Conservation (phyloP, 2,113 vertebrate species). For the Colius striatus region DNA sequence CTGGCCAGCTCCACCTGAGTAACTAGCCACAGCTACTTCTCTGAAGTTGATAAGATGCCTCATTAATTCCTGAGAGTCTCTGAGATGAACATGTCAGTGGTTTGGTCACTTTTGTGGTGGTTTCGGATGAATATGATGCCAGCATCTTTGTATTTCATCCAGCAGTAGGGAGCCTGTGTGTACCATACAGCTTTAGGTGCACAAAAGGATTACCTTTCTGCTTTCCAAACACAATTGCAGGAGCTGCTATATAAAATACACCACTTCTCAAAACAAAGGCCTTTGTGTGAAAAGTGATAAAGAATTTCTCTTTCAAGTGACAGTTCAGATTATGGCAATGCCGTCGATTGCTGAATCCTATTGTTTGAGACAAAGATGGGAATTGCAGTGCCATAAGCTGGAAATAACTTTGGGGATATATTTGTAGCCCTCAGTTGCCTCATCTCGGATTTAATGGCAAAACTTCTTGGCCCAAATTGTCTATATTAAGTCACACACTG, state of each 20-base stretch:
- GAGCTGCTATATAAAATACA: neutral
- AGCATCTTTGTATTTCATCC: neutral
- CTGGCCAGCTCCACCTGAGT: neutral
- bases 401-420: neutral
- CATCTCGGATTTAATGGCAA: neutral
- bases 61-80: neutral
- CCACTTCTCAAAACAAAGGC: neutral
- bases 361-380: neutral
- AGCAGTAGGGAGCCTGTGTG: accelerated
- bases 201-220: neutral
- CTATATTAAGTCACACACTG: neutral
- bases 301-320: neutral
- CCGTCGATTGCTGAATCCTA: neutral
- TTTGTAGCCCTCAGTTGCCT: neutral
- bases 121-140: accelerated
- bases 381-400: neutral
- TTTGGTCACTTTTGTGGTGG: neutral
- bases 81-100: neutral
- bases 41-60: neutral
- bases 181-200: neutral
- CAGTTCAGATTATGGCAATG: neutral
- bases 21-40: neutral
- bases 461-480: neutral
- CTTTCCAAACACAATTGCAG: neutral
- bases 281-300: neutral